These are phyloP conservation scores for Sinocyclocheilus anophthalmus DNA, from an alignment of 2,113 vertebrate genomes.

Conservation along the genomic window DNA sequence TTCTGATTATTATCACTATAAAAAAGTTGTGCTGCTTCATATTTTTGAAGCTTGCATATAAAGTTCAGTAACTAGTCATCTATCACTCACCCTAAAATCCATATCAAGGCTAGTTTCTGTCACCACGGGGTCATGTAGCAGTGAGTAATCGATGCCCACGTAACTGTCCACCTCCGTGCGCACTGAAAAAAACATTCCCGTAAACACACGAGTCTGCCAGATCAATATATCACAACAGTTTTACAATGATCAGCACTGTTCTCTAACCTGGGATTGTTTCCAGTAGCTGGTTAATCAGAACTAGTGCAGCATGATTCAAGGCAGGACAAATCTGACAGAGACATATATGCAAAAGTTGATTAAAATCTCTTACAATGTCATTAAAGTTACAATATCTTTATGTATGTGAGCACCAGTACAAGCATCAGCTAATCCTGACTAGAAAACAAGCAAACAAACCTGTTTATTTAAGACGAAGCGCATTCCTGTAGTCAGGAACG, in stretches of 20 bases:
- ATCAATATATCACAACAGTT: not conserved
- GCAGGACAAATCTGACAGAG: constrained; percentile 87
- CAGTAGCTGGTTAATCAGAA: constrained; percentile 87
- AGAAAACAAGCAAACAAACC: constrained; percentile 69
- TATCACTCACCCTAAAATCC: constrained; percentile 86
- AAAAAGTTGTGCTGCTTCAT: not conserved
- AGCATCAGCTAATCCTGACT: not conserved
- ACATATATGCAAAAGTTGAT: not conserved
- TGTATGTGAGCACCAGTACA: not conserved
- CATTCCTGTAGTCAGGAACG: constrained; percentile 85
- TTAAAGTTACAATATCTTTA: not conserved
- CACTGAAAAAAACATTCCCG: constrained; percentile 68
- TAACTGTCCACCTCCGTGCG: constrained; percentile 80
- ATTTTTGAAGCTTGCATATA: not conserved
- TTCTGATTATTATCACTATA: not conserved
- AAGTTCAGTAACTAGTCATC: not conserved
- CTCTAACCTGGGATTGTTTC: constrained; percentile 86
- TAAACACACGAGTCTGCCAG: constrained; percentile 3
- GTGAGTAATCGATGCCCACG: constrained; percentile 92
- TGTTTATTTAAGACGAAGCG: constrained; percentile 87
- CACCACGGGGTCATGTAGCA: constrained; percentile 82
- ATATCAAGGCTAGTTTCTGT: constrained; percentile 83
- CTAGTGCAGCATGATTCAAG: constrained; percentile 82
- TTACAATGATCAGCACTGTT: not conserved
- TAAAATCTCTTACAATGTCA: not conserved